phyloP scores from a whole-genome alignment of 1,140 invertebrate genomes.

The Eueides isabella region DNA sequence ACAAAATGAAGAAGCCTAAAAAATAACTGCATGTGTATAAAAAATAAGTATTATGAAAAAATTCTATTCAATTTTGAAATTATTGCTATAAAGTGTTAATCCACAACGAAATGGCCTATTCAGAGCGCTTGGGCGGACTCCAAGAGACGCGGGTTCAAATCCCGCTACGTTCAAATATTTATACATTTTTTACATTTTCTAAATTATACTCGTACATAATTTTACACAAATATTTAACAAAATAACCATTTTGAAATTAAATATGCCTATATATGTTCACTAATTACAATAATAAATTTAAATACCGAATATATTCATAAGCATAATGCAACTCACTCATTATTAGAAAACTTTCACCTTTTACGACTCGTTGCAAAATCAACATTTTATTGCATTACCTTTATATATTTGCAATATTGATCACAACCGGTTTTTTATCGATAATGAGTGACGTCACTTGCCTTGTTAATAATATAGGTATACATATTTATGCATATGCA shows the following conservation, averaged over 20 bases:
- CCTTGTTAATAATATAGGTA: not conserved
- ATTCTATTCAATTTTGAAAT: too few relatives aligned
- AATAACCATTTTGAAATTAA: not conserved
- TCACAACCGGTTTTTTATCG: constrained; percentile 13
- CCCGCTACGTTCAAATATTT: too few relatives aligned
- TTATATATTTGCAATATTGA: not conserved
- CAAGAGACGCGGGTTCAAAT: too few relatives aligned
- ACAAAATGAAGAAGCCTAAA: too few relatives aligned
- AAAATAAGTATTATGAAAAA: too few relatives aligned
- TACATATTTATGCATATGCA: not conserved
- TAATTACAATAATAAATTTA: not conserved
- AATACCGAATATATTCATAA: not conserved
- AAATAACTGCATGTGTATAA: too few relatives aligned
- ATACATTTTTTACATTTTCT: too few relatives aligned
- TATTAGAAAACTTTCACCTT: constrained; percentile 5
- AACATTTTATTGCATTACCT: constrained; percentile 10
- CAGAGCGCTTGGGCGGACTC: too few relatives aligned
- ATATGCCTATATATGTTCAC: not conserved
- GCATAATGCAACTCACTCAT: not conserved
- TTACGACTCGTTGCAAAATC: not conserved
- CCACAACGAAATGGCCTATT: too few relatives aligned
- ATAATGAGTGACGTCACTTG: constrained; percentile 18
- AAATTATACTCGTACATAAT: too few relatives aligned
- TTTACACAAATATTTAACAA: not conserved
- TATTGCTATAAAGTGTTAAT: too few relatives aligned